Percentiles rank a stretch among this genome's conserved stretches.
Evolutionary conservation across 1,140 invertebrate genomes (phyloP).

Genomic region (Macrobrachium nipponense): DNA sequence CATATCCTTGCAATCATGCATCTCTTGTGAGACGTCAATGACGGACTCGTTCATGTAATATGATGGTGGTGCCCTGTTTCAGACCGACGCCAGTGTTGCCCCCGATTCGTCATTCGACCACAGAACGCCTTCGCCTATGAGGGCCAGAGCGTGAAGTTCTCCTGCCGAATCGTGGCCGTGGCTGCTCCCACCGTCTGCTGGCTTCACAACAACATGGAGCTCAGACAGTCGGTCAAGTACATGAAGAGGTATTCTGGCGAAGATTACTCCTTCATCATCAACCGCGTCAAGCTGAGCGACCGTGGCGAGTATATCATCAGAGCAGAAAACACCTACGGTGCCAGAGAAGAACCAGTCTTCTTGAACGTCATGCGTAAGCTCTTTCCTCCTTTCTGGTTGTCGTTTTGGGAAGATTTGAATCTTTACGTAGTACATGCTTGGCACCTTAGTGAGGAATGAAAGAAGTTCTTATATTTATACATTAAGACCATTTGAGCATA

Average conservation of each 20-base stretch:
- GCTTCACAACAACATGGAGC: constrained; percentile 92
- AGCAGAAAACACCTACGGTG: constrained; percentile 98
- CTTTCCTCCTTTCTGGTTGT: not conserved
- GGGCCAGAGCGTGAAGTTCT: constrained; percentile 97
- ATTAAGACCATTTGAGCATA: too few species aligned
- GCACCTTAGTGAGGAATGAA: not conserved
- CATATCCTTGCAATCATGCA: too few species aligned
- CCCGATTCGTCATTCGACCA: constrained; percentile 96
- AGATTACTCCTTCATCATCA: constrained; percentile 98
- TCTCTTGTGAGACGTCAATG: too few species aligned
- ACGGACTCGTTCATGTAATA: too few species aligned
- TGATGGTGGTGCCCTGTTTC: constrained; percentile 66
- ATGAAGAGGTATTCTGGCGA: constrained; percentile 98
- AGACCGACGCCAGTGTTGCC: constrained; percentile 96
- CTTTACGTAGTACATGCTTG: not conserved
- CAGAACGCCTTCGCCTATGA: constrained; percentile 95
- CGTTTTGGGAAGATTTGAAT: not conserved
- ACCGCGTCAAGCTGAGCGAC: constrained; percentile 93
- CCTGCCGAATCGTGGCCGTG: constrained; percentile 94
- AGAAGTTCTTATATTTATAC: too few species aligned
- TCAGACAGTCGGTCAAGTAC: constrained; percentile 98
- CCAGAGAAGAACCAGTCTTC: constrained; percentile 95
- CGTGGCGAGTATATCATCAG: constrained; percentile 97
- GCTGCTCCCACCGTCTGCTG: constrained; percentile 95
- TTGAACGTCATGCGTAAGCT: constrained; percentile 88